phyloP scores from a whole-genome alignment of 2,888 invertebrate genomes.

The Isoperla grammatica region DNA sequence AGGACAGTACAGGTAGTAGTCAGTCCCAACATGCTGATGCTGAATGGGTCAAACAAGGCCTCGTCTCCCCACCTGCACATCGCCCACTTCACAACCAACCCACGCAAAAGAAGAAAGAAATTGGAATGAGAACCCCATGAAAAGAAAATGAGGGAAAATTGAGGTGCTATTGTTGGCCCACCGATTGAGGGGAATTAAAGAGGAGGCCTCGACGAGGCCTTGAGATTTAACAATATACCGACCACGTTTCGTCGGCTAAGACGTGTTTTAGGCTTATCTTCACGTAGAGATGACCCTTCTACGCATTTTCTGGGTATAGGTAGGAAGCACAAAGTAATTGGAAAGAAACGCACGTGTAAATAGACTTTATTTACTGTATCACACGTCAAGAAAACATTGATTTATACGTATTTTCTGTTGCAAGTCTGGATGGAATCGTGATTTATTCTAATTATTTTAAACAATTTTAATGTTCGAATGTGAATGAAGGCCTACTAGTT shows the following conservation, averaged over 20 bases:
- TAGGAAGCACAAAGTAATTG: slow-evolving; percentile 14
- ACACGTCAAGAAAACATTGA: no score
- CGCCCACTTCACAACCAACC: slow-evolving; percentile 4
- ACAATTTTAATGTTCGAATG: no score
- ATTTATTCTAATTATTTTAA: no score
- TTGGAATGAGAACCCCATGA: slow-evolving; percentile 14
- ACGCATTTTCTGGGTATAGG: slow-evolving; percentile 8
- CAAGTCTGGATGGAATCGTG: no score
- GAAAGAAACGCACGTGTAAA: slow-evolving; percentile 13
- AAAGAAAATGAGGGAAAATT: slow-evolving; percentile 24
- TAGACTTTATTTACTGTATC: no score
- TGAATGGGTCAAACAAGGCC: no score
- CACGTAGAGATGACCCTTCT: neutral
- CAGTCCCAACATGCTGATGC: no score
- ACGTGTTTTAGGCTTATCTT: slow-evolving; percentile 6
- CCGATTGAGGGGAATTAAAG: slow-evolving; percentile 15
- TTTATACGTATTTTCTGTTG: no score
- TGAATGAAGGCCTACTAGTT: no score
- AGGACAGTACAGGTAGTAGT: no score
- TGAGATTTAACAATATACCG: slow-evolving; percentile 4
- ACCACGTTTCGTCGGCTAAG: slow-evolving; percentile 6
- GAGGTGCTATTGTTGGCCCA: slow-evolving; percentile 22
- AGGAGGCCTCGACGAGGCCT: slow-evolving; percentile 2
- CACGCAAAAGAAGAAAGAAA: slow-evolving; percentile 1
- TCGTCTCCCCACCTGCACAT: neutral